Evolutionary conservation across 2,113 vertebrate genomes (phyloP), one percentile per base, ranked within the genome.

Genomic region (Procavia capensis): DNA sequence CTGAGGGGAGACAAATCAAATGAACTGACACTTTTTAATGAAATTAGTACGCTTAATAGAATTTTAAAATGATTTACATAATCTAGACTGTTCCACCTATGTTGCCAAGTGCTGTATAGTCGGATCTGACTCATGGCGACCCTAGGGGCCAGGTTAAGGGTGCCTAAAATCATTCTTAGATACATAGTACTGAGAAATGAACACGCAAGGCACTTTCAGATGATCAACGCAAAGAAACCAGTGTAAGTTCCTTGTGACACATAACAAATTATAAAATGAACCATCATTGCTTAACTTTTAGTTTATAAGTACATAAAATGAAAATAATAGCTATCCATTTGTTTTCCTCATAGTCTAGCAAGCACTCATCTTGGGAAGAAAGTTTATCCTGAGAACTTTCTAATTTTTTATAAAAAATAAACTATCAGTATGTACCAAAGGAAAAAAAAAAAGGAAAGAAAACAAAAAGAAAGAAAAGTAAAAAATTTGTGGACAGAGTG

Each of bases 251-350:
- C 50, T 82, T 54, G 57, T 78, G 47, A 64, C 19, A 47, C 57
- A 68, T 5, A 85, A 34, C 45, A 74, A 94, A 29, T 78, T 57
- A 41, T n/a, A 88, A 84, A 85, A 72, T 90, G 64, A 88, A 43
- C 94, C 4, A 91, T 84, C 16, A 80, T 72, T 85, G 59, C 27
- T 64, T 90, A 85, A 78, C 47, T 83, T 95, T 86, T 57, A 81
- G 16, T 93, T 95, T 86, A 86, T 80, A 72, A 94, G 88, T 43
- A 78, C 6, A 10, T 66, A 70, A 93, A 31, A 39, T 57, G 54
- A 94, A 94, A 78, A 6, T 22, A 92, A 88, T 63, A 72, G 6
- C 20, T 88, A 1, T 54, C n/a, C 95, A 19, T 83, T 88, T 63
- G 20, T 79, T 70, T 36, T 68, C 36, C 66, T n/a, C 83, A 54